These are phyloP conservation scores for Xyliphius kryptos DNA, from an alignment of 2,113 vertebrate genomes.

Conservation along the genomic window DNA sequence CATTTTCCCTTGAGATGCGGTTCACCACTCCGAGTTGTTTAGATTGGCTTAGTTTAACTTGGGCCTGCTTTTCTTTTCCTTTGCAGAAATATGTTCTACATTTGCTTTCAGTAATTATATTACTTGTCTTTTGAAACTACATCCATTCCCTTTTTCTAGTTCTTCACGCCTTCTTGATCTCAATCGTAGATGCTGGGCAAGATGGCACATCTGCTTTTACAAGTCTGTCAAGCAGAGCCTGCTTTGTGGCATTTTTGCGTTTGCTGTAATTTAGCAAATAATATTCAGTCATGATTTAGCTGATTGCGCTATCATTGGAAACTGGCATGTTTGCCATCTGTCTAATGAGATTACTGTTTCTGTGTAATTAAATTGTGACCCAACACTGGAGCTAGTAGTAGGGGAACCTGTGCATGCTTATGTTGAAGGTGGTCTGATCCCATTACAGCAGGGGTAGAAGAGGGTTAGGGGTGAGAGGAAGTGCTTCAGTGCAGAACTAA, in stretches of 20 bases:
- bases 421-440: constrained; percentile 40
- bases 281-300: constrained; percentile 64
- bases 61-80: constrained; percentile 44
- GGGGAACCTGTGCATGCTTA: constrained; percentile 45
- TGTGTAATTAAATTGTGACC: constrained; percentile 72
- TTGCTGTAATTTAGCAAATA: constrained; percentile 60
- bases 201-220: constrained; percentile 51
- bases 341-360: constrained; percentile 65
- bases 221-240: constrained; percentile 33
- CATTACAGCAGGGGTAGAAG: constrained; percentile 41
- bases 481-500: constrained; percentile 59
- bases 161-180: constrained; percentile 59
- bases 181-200: constrained; percentile 55
- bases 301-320: constrained; percentile 61
- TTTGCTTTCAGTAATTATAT: constrained; percentile 51
- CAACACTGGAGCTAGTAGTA: constrained; percentile 49
- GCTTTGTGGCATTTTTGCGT: constrained; percentile 13
- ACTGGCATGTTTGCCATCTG: constrained; percentile 64
- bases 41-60: constrained; percentile 52
- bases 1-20: constrained; percentile 62
- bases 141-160: constrained; percentile 21
- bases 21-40: constrained; percentile 57
- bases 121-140: constrained; percentile 42
- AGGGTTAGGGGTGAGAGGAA: constrained; percentile 28
- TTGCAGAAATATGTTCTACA: constrained; percentile 50